Evolutionary conservation across 2,888 invertebrate genomes (phyloP), one percentile per base, ranked within the genome.

Genomic region (Villa cingulata): DNA sequence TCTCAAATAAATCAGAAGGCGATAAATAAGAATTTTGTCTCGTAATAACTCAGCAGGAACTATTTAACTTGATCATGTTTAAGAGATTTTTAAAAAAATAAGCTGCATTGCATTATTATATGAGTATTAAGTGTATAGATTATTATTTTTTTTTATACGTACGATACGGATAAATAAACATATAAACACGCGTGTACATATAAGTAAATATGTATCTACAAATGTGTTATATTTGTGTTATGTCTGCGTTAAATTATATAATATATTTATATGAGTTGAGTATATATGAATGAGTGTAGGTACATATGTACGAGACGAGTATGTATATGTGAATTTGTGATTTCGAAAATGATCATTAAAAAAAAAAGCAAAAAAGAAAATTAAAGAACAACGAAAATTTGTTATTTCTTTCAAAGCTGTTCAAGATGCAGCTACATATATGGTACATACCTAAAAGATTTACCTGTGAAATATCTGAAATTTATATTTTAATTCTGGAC

Each of bases 11-110:
- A 65, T 65, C 65, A 64, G 64, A 63, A 63, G 64, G 64, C 65
- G 65, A 65, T 65, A 65, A 65, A 65, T 65, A 65, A 65, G 65
- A 63, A 65, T 65, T 65, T 65, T 65, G 65, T 65, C 65, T 65
- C 65, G 65, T 65, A 65, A 65, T 65, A 65, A 65, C 65, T 65
- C 64, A 65, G 65, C 65, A 61, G 65, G 65, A 64, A 62, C 61
- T 62, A 63, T 62, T 64, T 64, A 42, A 65, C 46, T 29, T 36
- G 32, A 46, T 32, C 36, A 36, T 46, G 41, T 20, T 16, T 6
- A 17, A 37, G 17, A 16, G 6, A 3, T 16, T 16, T 37, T 37
- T 37, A 37, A 16, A n/a, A n/a, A n/a, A n/a, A n/a, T n/a, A n/a
- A n/a, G 7, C 37, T 17, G 16, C n/a, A 37, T 37, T 6, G 5